Conservation (phyloP, 2,797 vertebrate species). For the Leptatherina wallacei region DNA sequence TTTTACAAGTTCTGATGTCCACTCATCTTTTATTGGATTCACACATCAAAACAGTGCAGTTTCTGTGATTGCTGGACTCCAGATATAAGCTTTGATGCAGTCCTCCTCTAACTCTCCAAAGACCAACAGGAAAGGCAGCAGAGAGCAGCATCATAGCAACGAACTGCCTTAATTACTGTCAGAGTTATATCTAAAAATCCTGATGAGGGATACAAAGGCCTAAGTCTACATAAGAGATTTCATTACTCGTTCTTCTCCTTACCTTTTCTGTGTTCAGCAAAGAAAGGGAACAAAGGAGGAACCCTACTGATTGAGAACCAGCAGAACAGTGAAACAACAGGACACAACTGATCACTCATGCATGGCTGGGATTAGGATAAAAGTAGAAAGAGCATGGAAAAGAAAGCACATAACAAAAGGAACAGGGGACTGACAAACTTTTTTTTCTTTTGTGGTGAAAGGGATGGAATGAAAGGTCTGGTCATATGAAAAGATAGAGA, state of each 20-base stretch:
- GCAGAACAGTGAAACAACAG: slow-evolving; percentile 99
- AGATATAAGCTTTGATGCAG: slow-evolving; percentile 77
- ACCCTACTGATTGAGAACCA: slow-evolving; percentile 97
- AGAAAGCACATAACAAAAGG: slow-evolving; percentile 96
- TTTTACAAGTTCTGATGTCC: slow-evolving; percentile 68
- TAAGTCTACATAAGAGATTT: slow-evolving; percentile 91
- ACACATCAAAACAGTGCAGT: slow-evolving; percentile 77
- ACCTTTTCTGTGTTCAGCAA: slow-evolving; percentile 96
- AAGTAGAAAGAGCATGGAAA: slow-evolving; percentile 95
- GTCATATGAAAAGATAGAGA: slow-evolving; percentile 85
- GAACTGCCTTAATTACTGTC: slow-evolving; percentile 84
- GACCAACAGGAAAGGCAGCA: slow-evolving; percentile 70
- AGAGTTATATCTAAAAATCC: slow-evolving; percentile 80
- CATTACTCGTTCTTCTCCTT: slow-evolving; percentile 91
- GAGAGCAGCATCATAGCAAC: slow-evolving; percentile 79
- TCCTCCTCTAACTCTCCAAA: slow-evolving; percentile 74
- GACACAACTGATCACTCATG: slow-evolving; percentile 99
- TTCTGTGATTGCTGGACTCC: slow-evolving; percentile 70
- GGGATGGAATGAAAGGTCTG: slow-evolving; percentile 87
- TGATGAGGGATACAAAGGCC: slow-evolving; percentile 87
- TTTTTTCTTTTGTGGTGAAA: slow-evolving; percentile 92
- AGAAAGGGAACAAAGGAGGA: slow-evolving; percentile 97
- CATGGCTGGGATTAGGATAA: slow-evolving; percentile 98
- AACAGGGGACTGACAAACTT: slow-evolving; percentile 98
- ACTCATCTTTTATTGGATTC: slow-evolving; percentile 75